These are phyloP conservation scores for Puntigrus tetrazona DNA, from an alignment of 2,113 vertebrate species.

Conservation along the genomic window DNA sequence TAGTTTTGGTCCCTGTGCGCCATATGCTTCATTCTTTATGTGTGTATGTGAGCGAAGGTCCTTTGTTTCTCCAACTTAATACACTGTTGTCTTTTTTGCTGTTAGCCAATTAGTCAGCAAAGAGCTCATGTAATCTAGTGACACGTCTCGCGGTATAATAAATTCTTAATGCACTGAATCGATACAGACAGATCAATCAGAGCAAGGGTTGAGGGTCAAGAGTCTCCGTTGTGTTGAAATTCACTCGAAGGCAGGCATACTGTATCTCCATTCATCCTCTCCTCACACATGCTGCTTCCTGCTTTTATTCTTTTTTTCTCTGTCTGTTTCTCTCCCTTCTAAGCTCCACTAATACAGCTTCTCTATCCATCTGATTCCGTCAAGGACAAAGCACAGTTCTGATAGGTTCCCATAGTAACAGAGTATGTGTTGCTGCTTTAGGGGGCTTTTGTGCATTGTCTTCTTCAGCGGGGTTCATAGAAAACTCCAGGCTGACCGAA, in stretches of 20 bases:
- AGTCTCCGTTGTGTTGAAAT: conserved; percentile 6
- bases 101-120: conserved; percentile 7
- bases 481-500: conserved; percentile 47
- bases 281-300: neutral
- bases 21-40: conserved; percentile 12
- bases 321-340: conserved; percentile 12
- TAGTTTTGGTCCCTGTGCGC: conserved; percentile 32
- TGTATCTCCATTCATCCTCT: conserved; percentile 24
- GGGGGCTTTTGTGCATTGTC: conserved; percentile 48
- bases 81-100: conserved; percentile 15
- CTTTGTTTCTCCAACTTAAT: neutral
- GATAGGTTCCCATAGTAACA: conserved; percentile 64
- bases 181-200: conserved; percentile 32
- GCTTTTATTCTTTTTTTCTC: neutral
- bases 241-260: neutral
- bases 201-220: conserved; percentile 11
- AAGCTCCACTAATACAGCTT: conserved; percentile 38
- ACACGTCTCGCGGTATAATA: conserved; percentile 15
- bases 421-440: conserved; percentile 59
- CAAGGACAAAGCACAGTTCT: conserved; percentile 59
- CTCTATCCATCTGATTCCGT: conserved; percentile 56
- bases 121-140: neutral
- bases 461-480: conserved; percentile 4
- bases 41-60: neutral
- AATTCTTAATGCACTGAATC: conserved; percentile 44